Conservation (phyloP, 2,113 vertebrate species). For the Cromileptes altivelis region DNA sequence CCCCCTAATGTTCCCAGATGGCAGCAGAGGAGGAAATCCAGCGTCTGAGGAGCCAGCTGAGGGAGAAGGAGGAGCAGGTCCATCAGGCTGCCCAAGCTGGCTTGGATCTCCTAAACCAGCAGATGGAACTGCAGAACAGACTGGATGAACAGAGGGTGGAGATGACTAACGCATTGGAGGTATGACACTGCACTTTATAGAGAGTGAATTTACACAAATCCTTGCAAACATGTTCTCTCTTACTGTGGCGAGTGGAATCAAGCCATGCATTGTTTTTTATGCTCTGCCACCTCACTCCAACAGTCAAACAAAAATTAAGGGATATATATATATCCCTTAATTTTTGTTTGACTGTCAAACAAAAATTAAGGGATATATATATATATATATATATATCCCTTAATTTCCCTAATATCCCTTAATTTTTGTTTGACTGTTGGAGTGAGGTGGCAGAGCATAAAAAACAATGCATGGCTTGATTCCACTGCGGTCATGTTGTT, state of each 20-base stretch:
- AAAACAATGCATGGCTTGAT: too few species aligned
- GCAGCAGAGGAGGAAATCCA: slow-evolving; percentile 81
- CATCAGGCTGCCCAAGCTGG: slow-evolving; percentile 93
- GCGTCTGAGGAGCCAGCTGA: slow-evolving; percentile 86
- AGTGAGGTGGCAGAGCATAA: too few species aligned
- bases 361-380: too few species aligned
- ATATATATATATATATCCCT: too few species aligned
- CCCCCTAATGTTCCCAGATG: slow-evolving; percentile 61
- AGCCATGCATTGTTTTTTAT: background rate
- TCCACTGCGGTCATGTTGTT: too few species aligned
- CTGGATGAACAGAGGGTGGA: slow-evolving; percentile 91
- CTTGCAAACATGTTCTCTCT: too few species aligned
- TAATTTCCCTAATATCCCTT: too few species aligned
- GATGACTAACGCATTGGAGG: slow-evolving; percentile 89
- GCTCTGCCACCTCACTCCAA: background rate
- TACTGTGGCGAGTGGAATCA: too few species aligned
- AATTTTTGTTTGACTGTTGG: too few species aligned
- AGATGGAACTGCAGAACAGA: slow-evolving; percentile 89
- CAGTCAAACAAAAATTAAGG: background rate
- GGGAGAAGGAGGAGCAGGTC: slow-evolving; percentile 88
- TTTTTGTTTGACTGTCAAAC: too few species aligned
- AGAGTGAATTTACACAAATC: too few species aligned
- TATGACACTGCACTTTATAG: slow-evolving; percentile 50
- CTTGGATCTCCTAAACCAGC: slow-evolving; percentile 90
- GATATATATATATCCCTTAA: too few species aligned